These are phyloP conservation scores for Halcyon badia DNA, from an alignment of 2,797 vertebrate species.

Conservation along the genomic window DNA sequence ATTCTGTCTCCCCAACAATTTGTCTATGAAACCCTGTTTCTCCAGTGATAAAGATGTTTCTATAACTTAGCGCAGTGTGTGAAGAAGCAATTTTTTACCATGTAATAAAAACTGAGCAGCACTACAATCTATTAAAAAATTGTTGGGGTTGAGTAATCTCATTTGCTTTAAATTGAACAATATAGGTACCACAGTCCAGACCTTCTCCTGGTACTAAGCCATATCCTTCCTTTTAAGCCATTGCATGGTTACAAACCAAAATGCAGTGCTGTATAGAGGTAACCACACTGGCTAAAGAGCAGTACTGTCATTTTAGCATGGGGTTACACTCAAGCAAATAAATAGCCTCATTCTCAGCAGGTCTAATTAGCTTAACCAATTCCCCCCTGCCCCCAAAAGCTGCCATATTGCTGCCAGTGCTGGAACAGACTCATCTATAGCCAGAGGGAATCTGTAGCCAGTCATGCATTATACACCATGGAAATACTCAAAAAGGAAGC, in stretches of 20 bases:
- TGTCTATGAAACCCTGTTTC: not conserved
- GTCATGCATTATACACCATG: not conserved
- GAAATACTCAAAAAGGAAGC: not conserved
- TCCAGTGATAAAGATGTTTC: not conserved
- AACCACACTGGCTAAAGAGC: not conserved
- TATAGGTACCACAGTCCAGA: not conserved
- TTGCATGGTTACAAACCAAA: not conserved
- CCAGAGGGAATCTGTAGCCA: not conserved
- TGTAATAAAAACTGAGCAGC: not conserved
- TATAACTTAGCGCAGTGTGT: not conserved
- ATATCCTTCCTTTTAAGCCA: not conserved
- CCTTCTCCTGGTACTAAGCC: not conserved
- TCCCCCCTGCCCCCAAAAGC: not conserved
- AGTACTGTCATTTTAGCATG: not conserved
- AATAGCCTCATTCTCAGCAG: not conserved
- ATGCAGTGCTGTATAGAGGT: not conserved
- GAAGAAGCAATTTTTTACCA: not conserved
- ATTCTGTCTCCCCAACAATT: not conserved
- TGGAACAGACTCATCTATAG: not conserved
- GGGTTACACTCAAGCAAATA: not conserved
- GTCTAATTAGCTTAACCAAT: not conserved
- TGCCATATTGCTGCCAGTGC: not conserved
- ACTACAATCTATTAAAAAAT: not conserved
- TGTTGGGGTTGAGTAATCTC: not conserved
- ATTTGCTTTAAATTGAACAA: not conserved